Percentiles rank a stretch among this genome's conserved stretches.
phyloP scores from a whole-genome alignment of 2,888 invertebrate species.

The Aphodius sticticus region DNA sequence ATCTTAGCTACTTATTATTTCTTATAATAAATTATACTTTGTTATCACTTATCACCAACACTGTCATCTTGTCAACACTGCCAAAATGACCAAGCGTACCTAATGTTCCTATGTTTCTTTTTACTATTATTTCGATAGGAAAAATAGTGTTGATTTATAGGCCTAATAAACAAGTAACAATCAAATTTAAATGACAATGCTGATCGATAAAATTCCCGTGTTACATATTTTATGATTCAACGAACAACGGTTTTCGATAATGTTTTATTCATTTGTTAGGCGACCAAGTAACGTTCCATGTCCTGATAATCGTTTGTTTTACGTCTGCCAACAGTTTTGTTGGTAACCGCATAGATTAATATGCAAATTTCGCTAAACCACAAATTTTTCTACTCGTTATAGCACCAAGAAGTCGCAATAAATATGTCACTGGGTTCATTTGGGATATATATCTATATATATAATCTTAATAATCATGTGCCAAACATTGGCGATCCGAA shows the following conservation, averaged over 20 bases:
- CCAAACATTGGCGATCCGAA: neutral
- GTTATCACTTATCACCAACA: too few relatives aligned
- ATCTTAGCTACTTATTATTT: too few relatives aligned
- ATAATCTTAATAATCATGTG: too few relatives aligned
- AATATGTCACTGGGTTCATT: neutral
- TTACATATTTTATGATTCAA: slow-evolving; percentile 4
- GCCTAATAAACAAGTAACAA: neutral
- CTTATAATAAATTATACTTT: too few relatives aligned
- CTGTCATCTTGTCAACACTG: too few relatives aligned
- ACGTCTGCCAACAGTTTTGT: neutral
- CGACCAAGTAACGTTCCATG: neutral
- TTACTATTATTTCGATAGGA: neutral
- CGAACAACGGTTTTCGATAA: neutral
- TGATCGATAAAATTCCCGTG: neutral
- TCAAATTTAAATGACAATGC: neutral
- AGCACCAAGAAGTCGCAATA: neutral
- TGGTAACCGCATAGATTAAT: neutral
- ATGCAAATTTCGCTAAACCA: neutral
- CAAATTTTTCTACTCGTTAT: neutral
- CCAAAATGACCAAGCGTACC: too few relatives aligned
- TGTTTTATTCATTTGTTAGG: neutral
- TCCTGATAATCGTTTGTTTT: neutral
- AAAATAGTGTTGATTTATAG: neutral
- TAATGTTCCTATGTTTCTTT: neutral
- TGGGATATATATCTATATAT: neutral